Conservation (phyloP, 2,888 invertebrate species). For the Archaeoteleia sp. region DNA sequence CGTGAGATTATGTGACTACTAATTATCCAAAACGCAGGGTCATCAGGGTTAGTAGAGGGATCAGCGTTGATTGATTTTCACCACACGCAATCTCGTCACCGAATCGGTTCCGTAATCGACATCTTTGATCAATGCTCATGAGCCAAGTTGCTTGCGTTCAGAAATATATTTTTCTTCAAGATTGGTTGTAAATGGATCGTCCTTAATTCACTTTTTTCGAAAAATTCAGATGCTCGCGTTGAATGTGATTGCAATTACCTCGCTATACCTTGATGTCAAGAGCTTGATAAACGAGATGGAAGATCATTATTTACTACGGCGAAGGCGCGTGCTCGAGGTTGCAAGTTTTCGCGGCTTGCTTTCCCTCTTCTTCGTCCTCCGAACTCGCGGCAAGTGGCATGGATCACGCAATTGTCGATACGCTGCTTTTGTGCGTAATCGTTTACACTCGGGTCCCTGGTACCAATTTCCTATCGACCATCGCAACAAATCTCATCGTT, state of each 20-base stretch:
- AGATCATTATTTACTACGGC: slow-evolving; percentile 22
- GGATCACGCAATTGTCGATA: slow-evolving; percentile 5
- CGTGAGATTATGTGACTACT: slow-evolving; percentile 5
- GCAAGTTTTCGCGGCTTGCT: neutral
- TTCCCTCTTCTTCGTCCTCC: slow-evolving; percentile 4
- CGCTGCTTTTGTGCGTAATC: slow-evolving; percentile 1
- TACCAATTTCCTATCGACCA: no score
- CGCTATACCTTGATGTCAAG: neutral
- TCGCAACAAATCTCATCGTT: no score
- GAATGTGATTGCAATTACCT: slow-evolving; percentile 1
- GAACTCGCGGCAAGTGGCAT: slow-evolving; percentile 11
- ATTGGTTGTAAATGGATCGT: no score
- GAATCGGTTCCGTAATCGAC: no score
- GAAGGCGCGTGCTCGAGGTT: slow-evolving; percentile 13
- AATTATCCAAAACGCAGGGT: slow-evolving; percentile 3
- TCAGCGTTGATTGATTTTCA: neutral
- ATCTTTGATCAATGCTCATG: no score
- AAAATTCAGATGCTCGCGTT: no score
- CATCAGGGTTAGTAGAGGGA: neutral
- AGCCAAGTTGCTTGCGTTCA: no score
- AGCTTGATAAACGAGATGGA: slow-evolving; percentile 11
- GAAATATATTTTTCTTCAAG: no score
- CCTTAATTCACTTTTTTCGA: no score
- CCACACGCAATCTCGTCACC: no score
- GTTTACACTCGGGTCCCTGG: slow-evolving; percentile 5